phyloP scores from a whole-genome alignment of 1,140 invertebrate genomes.

The Gonatopus flavifemur region DNA sequence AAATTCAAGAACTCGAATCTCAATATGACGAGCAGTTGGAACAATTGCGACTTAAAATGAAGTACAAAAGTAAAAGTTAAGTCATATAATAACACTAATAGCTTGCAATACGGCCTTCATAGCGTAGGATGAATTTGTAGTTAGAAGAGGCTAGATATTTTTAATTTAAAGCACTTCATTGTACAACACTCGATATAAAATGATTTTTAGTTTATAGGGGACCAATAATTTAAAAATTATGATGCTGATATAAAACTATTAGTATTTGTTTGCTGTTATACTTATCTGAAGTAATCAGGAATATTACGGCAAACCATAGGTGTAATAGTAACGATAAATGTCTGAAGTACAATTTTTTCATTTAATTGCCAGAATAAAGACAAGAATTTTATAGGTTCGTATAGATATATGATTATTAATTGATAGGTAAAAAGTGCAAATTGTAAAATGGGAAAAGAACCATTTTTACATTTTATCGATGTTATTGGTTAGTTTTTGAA shows the following conservation, averaged over 20 bases:
- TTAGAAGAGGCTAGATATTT: conserved; percentile 55
- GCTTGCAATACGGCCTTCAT: conserved; percentile 48
- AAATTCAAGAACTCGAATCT: conserved; percentile 39
- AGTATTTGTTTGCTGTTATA: conserved; percentile 17
- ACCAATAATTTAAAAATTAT: conserved; percentile 33
- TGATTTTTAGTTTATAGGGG: conserved; percentile 41
- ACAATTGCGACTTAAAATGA: conserved; percentile 45
- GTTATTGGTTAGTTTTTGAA: conserved; percentile 14
- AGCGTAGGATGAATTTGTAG: conserved; percentile 40
- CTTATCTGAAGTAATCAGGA: too few relatives aligned
- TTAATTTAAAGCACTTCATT: conserved; percentile 51
- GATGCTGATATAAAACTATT: conserved; percentile 20
- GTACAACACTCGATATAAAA: conserved; percentile 45
- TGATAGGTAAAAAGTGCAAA: conserved; percentile 3
- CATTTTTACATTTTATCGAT: conserved; percentile 17
- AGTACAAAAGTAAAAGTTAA: conserved; percentile 56
- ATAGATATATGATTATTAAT: conserved; percentile 22
- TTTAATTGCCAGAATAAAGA: conserved; percentile 18
- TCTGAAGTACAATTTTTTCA: conserved; percentile 34
- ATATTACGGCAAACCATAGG: conserved; percentile 9
- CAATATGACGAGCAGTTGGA: conserved; percentile 37
- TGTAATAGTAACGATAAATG: conserved; percentile 19
- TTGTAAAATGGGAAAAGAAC: conserved; percentile 23
- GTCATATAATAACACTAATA: conserved; percentile 42
- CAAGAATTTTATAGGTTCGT: conserved; percentile 5